phyloP scores from a whole-genome alignment of 1,140 invertebrate species.

The Drosophila sucinea region DNA sequence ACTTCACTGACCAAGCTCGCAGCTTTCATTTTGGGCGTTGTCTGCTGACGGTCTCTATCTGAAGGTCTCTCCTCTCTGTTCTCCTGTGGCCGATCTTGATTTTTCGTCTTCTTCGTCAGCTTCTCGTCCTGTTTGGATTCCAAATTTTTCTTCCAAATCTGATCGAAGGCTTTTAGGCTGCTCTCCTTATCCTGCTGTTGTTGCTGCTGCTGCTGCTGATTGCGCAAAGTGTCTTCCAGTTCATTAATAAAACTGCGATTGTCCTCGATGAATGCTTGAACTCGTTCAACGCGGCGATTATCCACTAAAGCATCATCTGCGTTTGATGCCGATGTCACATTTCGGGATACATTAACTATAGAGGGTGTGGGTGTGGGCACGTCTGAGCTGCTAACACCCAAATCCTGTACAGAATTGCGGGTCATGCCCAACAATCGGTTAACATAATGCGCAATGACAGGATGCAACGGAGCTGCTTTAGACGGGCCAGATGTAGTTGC shows the following conservation, averaged over 20 bases:
- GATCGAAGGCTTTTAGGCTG: conserved; percentile 43
- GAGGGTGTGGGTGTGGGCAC: conserved; percentile 66
- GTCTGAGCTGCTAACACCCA: conserved; percentile 60
- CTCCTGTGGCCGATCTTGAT: background rate
- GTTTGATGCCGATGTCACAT: conserved; percentile 20
- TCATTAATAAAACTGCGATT: conserved; percentile 76
- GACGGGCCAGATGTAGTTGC: background rate
- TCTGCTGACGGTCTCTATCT: background rate
- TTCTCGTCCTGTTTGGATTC: conserved; percentile 15
- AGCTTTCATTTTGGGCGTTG: background rate
- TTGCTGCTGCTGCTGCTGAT: conserved; percentile 38
- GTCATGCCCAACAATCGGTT: conserved; percentile 74
- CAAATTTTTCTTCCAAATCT: conserved; percentile 61
- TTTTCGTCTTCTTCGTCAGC: background rate
- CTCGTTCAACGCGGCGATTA: conserved; percentile 43
- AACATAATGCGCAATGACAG: conserved; percentile 68
- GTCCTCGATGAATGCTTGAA: conserved; percentile 69
- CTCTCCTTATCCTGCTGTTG: conserved; percentile 25
- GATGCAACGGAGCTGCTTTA: conserved; percentile 48
- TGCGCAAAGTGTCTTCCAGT: conserved; percentile 66
- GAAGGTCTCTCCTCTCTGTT: background rate
- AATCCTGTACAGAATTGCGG: conserved; percentile 41
- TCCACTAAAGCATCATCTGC: conserved; percentile 12
- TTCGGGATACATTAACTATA: conserved; percentile 59
- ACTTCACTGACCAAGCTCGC: background rate